Evolutionary conservation across 2,113 vertebrate species (phyloP).

Genomic region (Edolisoma coerulescens): DNA sequence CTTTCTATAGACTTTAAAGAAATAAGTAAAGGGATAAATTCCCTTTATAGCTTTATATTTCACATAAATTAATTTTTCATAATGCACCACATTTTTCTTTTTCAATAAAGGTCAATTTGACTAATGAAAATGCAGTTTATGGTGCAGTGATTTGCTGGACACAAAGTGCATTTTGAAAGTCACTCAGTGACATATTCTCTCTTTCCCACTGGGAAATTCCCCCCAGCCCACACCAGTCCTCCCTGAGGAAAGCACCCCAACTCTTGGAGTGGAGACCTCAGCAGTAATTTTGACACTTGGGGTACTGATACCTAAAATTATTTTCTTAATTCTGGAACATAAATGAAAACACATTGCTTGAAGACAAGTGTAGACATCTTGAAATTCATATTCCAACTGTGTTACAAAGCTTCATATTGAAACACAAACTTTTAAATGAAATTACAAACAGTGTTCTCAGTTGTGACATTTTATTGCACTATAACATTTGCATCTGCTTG

Average conservation of each 20-base stretch:
- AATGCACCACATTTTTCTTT: constrained; percentile 19
- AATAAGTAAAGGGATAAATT: neutral
- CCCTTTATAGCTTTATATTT: neutral
- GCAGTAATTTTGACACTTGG: neutral
- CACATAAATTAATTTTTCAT: neutral
- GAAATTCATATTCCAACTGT: neutral
- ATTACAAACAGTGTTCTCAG: neutral
- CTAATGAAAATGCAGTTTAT: neutral
- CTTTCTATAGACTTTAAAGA: neutral
- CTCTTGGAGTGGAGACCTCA: neutral
- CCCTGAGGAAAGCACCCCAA: neutral
- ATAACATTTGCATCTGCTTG: constrained; percentile 21
- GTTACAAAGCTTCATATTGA: neutral
- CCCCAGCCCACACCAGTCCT: neutral
- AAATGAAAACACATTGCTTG: neutral
- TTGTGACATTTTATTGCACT: constrained; percentile 30
- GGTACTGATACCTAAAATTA: neutral
- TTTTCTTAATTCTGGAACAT: neutral
- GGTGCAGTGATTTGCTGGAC: neutral
- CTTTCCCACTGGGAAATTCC: neutral
- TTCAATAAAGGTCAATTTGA: neutral
- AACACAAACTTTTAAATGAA: constrained; percentile 5
- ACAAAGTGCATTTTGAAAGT: neutral
- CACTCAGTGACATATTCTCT: neutral
- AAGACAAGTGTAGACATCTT: neutral